Evolutionary conservation across 1,140 invertebrate genomes (phyloP), one percentile per base, ranked within the genome.

Genomic region (Drosophila ohnishii): DNA sequence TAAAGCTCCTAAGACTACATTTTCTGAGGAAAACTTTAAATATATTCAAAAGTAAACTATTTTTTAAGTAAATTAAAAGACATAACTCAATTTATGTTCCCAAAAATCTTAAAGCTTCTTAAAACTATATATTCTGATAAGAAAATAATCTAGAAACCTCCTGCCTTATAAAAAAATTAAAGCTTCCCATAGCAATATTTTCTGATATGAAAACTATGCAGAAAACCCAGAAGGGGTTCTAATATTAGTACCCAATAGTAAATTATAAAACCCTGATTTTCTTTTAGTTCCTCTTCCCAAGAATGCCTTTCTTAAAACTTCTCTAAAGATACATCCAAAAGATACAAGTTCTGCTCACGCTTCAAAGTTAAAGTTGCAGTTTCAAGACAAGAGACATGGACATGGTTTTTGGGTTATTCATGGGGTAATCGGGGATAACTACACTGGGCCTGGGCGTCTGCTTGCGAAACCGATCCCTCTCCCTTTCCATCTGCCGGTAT

Each of bases 391-490:
- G 62, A 44, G 47, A 50, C 45, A 61, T 16, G 57, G 57, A 57
- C 25, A 42, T 39, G 59, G 34, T 30, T 42, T 25, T 19, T 37
- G 14, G 34, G 61, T 47, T 13, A 25, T 11, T 53, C 13, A 42
- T 25, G 48, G 50, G 56, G 48, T 62, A 82, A 67, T 82, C 56
- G 69, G 83, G 72, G 64, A 87, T 87, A 87, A 88, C 48, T 89
- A 89, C 85, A 89, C 85, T 89, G 75, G 85, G 80, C 69, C 85
- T 78, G 63, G 80, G 85, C 67, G 85, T 85, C 75, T 89, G 85
- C 71, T 88, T 88, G 66, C 85, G 85, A 60, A 89, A 89, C 64
- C 85, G 85, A 79, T 88, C 85, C 35, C 85, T 75, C 25, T 88
- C 85, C 10, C 85, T 67, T 66, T 88, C 85, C 80, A 88, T 89